phyloP scores from a whole-genome alignment of 2,888 invertebrate genomes.

The Caenorhabditis sp. region DNA sequence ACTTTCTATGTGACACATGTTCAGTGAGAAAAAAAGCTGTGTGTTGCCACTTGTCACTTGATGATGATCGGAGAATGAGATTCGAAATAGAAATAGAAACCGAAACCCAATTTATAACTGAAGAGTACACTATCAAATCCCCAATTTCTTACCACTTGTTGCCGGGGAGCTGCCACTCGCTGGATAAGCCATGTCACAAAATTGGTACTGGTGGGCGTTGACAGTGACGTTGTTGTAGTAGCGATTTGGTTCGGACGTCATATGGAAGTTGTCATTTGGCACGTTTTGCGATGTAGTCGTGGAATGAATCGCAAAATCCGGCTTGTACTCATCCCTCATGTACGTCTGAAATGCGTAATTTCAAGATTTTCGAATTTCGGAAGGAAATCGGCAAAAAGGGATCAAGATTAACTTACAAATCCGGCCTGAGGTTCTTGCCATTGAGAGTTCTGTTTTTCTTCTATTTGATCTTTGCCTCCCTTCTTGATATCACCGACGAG shows the following conservation, averaged over 20 bases:
- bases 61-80: conserved; percentile 14
- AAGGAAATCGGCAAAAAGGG: background rate
- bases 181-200: conserved; percentile 26
- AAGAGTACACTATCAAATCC: background rate
- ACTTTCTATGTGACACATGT: conserved; percentile 51
- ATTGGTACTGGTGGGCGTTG: conserved; percentile 26
- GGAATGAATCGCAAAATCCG: conserved; percentile 18
- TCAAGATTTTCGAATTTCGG: conserved; percentile 5
- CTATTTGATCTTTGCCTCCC: background rate
- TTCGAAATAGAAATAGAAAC: conserved; percentile 28
- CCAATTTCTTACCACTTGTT: conserved; percentile 44
- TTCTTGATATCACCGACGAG: background rate
- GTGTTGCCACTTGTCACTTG: conserved; percentile 47
- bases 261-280: background rate
- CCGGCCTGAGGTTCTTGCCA: conserved; percentile 11
- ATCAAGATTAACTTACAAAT: conserved; percentile 36
- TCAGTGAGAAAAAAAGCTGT: conserved; percentile 41
- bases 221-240: conserved; percentile 40
- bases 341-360: conserved; percentile 36
- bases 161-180: conserved; percentile 46
- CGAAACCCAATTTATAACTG: too few species aligned
- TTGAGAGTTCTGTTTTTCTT: background rate
- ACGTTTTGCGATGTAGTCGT: background rate
- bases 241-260: conserved; percentile 25
- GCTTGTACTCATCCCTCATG: conserved; percentile 25